A percentile compares a stretch with the other conserved stretches of the same genome.
phyloP scores from a whole-genome alignment of 30 jellyfish, hydroid and myxozoan genomes.

The Haliclystus octoradiatus region DNA sequence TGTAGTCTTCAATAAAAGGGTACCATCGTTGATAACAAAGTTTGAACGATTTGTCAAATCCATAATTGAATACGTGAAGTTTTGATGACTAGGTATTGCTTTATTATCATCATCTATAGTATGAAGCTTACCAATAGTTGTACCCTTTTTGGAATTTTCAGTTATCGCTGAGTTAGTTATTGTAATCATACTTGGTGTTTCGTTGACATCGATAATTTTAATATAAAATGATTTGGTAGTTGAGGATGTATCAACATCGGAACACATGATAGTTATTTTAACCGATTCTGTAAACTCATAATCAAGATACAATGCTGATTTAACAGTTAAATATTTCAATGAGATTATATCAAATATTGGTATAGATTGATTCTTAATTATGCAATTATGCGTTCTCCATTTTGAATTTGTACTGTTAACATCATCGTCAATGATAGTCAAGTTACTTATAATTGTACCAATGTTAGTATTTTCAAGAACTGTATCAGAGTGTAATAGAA shows the following conservation, averaged over 20 bases:
- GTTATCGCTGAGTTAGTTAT: slow-evolving; percentile 23
- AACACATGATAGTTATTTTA: slow-evolving; percentile 27
- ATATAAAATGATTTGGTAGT: slow-evolving; percentile 17
- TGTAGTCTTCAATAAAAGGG: slow-evolving; percentile 7
- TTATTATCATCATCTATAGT: slow-evolving; percentile 70
- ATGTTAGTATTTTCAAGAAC: slow-evolving; percentile 13
- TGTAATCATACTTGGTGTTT: slow-evolving; percentile 41
- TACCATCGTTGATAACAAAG: slow-evolving; percentile 13
- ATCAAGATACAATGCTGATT: neutral
- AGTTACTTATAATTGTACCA: slow-evolving; percentile 2
- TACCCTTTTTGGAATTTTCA: slow-evolving; percentile 28
- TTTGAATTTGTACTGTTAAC: neutral
- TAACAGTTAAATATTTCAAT: neutral
- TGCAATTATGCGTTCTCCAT: neutral
- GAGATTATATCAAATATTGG: neutral
- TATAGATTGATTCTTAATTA: neutral
- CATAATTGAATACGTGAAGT: slow-evolving; percentile 38
- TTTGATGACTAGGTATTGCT: slow-evolving; percentile 10
- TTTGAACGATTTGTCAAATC: slow-evolving; percentile 28
- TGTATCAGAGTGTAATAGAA: neutral
- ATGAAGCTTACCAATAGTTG: slow-evolving; percentile 26
- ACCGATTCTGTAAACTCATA: slow-evolving; percentile 8
- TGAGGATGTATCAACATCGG: slow-evolving; percentile 36
- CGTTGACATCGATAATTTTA: slow-evolving; percentile 61
- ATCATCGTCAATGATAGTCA: slow-evolving; percentile 19